These are phyloP conservation scores for fruit fly (Drosophila melanogaster) DNA, from an alignment of 1,140 invertebrate species.

Conservation along the genomic window Release_6_plus_ISO1_MT NT_037436.4:22610501-22611000, in stretches of 20 bases:
- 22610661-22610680: not conserved
- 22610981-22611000: conserved; percentile 8
- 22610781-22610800: conserved; percentile 81
- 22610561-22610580: conserved; percentile 9
- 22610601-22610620: conserved; percentile 83
- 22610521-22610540: conserved; percentile 73
- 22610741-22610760: conserved; percentile 48
- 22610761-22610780: conserved; percentile 59
- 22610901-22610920: conserved; percentile 61
- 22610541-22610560: conserved; percentile 45
- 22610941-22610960: conserved; percentile 70
- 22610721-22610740: conserved; percentile 27
- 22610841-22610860: not conserved
- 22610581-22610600: conserved; percentile 65
- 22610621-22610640: conserved; percentile 75
- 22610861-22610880: conserved; percentile 45
- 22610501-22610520: conserved; percentile 27
- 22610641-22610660: conserved; percentile 34
- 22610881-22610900: conserved; percentile 68
- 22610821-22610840: conserved; percentile 4
- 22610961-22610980: conserved; percentile 18
- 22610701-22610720: conserved; percentile 3
- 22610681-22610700: not conserved
- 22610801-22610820: conserved; percentile 36
- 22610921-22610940: conserved; percentile 73